Percentiles rank a stretch among this genome's conserved stretches.
phyloP scores from a whole-genome alignment of 2,797 vertebrate genomes.

The Octomys mimax region DNA sequence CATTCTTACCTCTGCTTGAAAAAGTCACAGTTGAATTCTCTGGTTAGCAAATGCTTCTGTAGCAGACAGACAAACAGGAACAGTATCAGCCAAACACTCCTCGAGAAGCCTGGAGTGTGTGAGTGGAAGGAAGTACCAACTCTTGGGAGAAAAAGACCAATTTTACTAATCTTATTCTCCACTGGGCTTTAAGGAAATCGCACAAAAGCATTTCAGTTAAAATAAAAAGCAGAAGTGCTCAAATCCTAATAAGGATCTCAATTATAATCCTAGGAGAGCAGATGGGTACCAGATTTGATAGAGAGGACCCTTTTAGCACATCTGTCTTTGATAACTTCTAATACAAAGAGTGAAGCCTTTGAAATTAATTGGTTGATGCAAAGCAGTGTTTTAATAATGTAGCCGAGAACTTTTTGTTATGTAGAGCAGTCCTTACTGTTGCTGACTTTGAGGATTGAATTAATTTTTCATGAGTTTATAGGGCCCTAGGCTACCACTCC shows the following conservation, averaged over 20 bases:
- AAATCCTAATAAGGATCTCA: constrained; percentile 56
- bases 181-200: constrained; percentile 57
- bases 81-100: too few relatives aligned
- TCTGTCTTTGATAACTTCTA: constrained; percentile 83
- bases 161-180: constrained; percentile 49
- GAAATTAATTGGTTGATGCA: constrained; percentile 84
- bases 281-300: constrained; percentile 45
- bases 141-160: not conserved
- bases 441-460: constrained; percentile 84
- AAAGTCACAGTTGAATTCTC: constrained; percentile 12
- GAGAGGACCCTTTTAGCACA: constrained; percentile 71
- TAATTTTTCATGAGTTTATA: constrained; percentile 86
- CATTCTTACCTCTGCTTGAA: not conserved
- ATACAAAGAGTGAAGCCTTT: constrained; percentile 73
- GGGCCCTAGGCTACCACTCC: constrained; percentile 78
- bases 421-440: constrained; percentile 81
- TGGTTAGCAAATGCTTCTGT: not conserved
- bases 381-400: constrained; percentile 85
- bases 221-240: constrained; percentile 61
- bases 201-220: constrained; percentile 67
- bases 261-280: constrained; percentile 46
- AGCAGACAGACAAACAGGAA: not conserved
- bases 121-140: not conserved
- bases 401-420: constrained; percentile 86
- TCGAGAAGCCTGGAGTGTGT: not conserved